A percentile compares a stretch with the other conserved stretches of the same genome.
phyloP scores from a whole-genome alignment of 92 coral and sea anemone species.

The Siderastrea radians region DNA sequence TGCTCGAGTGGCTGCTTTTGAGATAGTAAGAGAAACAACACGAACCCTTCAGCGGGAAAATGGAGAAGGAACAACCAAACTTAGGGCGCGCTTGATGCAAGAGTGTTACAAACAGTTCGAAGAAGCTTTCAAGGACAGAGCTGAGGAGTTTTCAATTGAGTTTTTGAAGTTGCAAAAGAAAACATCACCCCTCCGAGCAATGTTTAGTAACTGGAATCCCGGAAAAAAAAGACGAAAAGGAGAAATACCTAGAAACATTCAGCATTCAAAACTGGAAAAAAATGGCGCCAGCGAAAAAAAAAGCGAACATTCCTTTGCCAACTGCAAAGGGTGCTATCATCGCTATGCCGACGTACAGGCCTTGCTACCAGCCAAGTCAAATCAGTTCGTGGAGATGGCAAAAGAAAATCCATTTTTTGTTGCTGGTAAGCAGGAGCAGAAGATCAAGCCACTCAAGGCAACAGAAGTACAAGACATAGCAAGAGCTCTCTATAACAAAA shows the following conservation, averaged over 20 bases:
- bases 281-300: no score
- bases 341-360: no score
- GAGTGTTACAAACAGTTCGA: not conserved
- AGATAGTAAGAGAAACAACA: no score
- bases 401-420: constrained; percentile 8
- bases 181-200: not conserved
- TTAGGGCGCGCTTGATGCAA: constrained; percentile 4
- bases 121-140: not conserved
- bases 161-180: not conserved
- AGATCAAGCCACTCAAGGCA: no score
- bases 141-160: constrained; percentile 2
- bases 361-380: no score
- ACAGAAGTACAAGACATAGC: not conserved
- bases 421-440: not conserved
- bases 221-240: not conserved
- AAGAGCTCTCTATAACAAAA: constrained; percentile 9
- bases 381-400: no score
- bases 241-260: constrained; percentile 5
- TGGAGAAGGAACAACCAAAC: not conserved
- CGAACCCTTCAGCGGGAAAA: no score
- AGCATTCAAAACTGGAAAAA: not conserved
- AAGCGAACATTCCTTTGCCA: no score
- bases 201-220: constrained; percentile 5
- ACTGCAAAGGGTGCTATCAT: no score
- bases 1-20: no score